Percentiles rank a stretch among this genome's conserved stretches.
phyloP scores from a whole-genome alignment of 2,797 vertebrate species.

The Hippopotamyrus pictus region DNA sequence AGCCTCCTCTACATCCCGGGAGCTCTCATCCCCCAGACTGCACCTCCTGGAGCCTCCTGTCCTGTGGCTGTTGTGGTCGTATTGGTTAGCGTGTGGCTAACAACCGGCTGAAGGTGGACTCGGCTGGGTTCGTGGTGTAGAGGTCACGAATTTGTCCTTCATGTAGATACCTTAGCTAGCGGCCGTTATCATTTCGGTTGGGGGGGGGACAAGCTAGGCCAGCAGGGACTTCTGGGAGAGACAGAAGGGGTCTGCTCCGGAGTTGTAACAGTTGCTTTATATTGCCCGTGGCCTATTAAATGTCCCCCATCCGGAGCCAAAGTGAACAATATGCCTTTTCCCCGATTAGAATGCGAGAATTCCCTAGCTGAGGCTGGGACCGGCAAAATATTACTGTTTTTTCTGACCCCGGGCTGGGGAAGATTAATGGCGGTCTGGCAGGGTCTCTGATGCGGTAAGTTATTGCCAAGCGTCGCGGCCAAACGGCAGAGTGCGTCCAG shows the following conservation, averaged over 20 bases:
- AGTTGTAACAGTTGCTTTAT: slow-evolving; percentile 20
- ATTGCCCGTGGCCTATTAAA: slow-evolving; percentile 23
- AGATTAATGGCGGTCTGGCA: slow-evolving; percentile 27
- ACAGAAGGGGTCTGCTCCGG: slow-evolving; percentile 9
- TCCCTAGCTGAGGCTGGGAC: slow-evolving; percentile 8
- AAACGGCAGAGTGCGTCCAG: neutral
- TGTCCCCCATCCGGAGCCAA: slow-evolving; percentile 22
- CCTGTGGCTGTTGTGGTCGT: neutral
- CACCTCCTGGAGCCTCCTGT: neutral
- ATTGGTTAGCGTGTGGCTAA: slow-evolving; percentile 21
- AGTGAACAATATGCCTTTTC: slow-evolving; percentile 21
- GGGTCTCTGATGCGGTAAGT: slow-evolving; percentile 12
- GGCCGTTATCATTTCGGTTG: neutral
- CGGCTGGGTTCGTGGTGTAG: slow-evolving; percentile 17
- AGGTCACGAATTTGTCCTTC: slow-evolving; percentile 13
- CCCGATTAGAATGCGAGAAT: slow-evolving; percentile 27
- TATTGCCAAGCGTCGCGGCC: neutral
- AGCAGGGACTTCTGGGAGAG: neutral
- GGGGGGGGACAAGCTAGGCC: neutral
- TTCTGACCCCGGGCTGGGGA: slow-evolving; percentile 16
- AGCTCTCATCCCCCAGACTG: no score
- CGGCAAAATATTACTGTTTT: slow-evolving; percentile 16
- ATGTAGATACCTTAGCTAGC: slow-evolving; percentile 13
- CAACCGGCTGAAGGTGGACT: slow-evolving; percentile 24
- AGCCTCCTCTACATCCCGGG: neutral